phyloP scores from a whole-genome alignment of 2,888 invertebrate genomes.

The Drosophila mercatorum region DNA sequence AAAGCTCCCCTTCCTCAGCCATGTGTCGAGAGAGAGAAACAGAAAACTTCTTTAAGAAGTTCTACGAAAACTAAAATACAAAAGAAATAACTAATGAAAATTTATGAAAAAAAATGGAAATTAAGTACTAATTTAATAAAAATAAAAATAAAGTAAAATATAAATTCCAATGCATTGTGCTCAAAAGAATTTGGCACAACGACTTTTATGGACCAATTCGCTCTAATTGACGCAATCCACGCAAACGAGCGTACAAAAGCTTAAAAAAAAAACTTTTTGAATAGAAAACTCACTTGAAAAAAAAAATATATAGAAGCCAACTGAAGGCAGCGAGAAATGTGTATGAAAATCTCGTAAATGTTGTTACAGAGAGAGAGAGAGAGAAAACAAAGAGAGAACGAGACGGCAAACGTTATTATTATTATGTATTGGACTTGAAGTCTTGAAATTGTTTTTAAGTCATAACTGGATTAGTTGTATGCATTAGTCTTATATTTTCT shows the following conservation, averaged over 20 bases:
- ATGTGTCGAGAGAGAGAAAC: conserved; percentile 25
- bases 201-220: conserved; percentile 78
- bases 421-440: conserved; percentile 74
- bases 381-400: conserved; percentile 3
- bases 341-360: conserved; percentile 9
- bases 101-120: conserved; percentile 17
- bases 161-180: conserved; percentile 69
- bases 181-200: conserved; percentile 61
- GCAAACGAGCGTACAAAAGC: conserved; percentile 74
- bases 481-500: conserved; percentile 48
- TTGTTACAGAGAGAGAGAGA: conserved; percentile 8
- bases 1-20: conserved; percentile 28
- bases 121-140: not conserved
- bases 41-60: conserved; percentile 66
- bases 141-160: conserved; percentile 3
- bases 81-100: conserved; percentile 36
- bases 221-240: conserved; percentile 79
- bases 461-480: conserved; percentile 35
- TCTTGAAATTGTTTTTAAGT: conserved; percentile 65
- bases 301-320: conserved; percentile 20
- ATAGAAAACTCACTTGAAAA: conserved; percentile 30
- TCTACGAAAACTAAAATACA: conserved; percentile 40
- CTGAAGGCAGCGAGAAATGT: conserved; percentile 26
- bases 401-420: conserved; percentile 47
- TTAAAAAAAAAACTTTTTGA: conserved; percentile 41